A percentile compares a stretch with the other conserved stretches of the same genome.
Evolutionary conservation across 2,888 invertebrate genomes (phyloP).

Genomic region (Parnassius orleans): DNA sequence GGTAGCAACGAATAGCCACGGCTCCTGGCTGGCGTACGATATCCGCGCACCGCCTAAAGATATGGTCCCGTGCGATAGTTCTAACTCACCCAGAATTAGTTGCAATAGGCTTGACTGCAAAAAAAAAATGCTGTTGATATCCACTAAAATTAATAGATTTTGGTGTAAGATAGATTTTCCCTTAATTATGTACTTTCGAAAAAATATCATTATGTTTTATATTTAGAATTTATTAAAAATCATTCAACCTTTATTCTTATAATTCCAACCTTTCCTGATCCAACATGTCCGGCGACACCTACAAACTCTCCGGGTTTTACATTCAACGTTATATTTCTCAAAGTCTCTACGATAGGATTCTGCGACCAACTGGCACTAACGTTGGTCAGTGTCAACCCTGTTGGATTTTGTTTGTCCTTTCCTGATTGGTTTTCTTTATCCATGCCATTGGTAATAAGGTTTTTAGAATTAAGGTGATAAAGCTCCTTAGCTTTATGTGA

Average conservation of each 20-base stretch:
- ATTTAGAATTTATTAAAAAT: too few relatives aligned
- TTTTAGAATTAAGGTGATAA: constrained; percentile 27
- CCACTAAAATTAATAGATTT: too few relatives aligned
- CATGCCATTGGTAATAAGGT: constrained; percentile 43
- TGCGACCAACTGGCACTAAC: constrained; percentile 70
- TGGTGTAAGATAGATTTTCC: too few relatives aligned
- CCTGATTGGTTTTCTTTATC: constrained; percentile 49
- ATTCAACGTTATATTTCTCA: constrained; percentile 74
- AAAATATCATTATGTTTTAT: too few relatives aligned
- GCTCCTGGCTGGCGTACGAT: constrained; percentile 89
- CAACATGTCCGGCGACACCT: constrained; percentile 87
- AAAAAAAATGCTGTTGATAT: neutral
- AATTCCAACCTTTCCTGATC: constrained; percentile 84
- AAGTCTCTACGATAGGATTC: constrained; percentile 75
- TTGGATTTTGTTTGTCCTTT: constrained; percentile 45
- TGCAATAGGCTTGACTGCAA: constrained; percentile 83
- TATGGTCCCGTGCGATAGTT: constrained; percentile 81
- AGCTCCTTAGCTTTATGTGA: constrained; percentile 44
- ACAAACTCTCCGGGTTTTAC: constrained; percentile 81
- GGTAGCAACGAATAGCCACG: constrained; percentile 88
- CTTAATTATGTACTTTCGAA: too few relatives aligned
- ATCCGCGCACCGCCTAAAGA: constrained; percentile 81
- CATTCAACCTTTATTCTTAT: too few relatives aligned
- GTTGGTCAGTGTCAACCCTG: constrained; percentile 56
- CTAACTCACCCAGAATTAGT: constrained; percentile 86